Base-by-base conservation (phyloP, 2,113 vertebrate species). In the Thamnaconus septentrionalis region DNA sequence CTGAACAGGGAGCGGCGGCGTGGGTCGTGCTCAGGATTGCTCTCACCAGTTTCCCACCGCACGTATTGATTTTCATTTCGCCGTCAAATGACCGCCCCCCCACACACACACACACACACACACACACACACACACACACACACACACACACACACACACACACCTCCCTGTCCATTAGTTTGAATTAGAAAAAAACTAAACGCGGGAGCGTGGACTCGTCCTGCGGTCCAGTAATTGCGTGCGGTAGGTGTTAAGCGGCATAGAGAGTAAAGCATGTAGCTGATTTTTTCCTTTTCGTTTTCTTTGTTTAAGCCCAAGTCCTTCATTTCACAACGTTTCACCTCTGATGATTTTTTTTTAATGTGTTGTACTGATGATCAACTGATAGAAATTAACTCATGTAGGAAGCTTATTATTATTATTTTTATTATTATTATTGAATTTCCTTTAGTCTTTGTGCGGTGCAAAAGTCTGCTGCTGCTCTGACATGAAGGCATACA, bases 401-500 rank as follows among this genome's bases (percentile, higher is more conserved):
- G 44, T 45, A 45, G 5, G 44, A 6, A 45, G 18, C 4, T 55
- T 10, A 65, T 46, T 52, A 45, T 39, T 31, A 31, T 31, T 31
- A 31, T 31, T 31, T 31, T 31, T 31, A 31, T 31, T 31, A 31
- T 79, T 50, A 52, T 7, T 41, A 11, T 62, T 60, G 4, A 6
- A 4, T 66, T 62, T 51, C 18, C 18, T 31, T 31, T 31, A 31
- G 69, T 8, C 9, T 56, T 43, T 31, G 31, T 80, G 61, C 69
- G 57, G 69, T 53, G 64, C 65, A 64, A 62, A 76, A 78, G 74
- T 88, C 88, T 85, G 87, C 71, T 63, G 80, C 78, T 84, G 87
- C 85, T 82, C 87, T 91, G 87, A 89, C 69, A 90, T 90, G 88
- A 91, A 87, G 82, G 87, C 88, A 54, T 70, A 75, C 81, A 86